Conservation (phyloP, 2,888 invertebrate genomes). For the Carpatolechia fugitivella region DNA sequence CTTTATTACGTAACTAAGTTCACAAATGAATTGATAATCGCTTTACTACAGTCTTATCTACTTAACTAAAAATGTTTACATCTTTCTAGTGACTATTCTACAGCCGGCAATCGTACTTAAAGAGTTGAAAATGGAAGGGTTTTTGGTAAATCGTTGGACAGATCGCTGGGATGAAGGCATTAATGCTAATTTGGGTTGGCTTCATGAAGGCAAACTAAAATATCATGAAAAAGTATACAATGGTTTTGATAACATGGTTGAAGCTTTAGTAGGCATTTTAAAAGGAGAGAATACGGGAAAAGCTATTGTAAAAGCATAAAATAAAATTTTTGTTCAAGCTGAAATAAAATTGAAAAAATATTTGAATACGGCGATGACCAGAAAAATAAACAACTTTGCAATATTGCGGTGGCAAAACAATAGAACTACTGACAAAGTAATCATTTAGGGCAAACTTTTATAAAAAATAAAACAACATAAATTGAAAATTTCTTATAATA, state of each 20-base stretch:
- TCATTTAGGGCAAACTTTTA: not conserved
- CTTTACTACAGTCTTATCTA: not conserved
- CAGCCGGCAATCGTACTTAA: slow-evolving; percentile 81
- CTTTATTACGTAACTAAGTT: not conserved
- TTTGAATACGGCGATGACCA: too few species aligned
- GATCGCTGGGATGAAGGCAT: slow-evolving; percentile 82
- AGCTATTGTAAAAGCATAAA: slow-evolving; percentile 80
- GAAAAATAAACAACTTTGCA: too few species aligned
- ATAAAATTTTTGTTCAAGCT: not conserved
- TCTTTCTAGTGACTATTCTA: slow-evolving; percentile 60
- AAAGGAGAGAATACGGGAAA: slow-evolving; percentile 85
- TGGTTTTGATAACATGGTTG: slow-evolving; percentile 86
- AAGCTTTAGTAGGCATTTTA: slow-evolving; percentile 82
- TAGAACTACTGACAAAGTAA: too few species aligned
- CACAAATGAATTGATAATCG: too few species aligned
- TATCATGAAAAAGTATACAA: slow-evolving; percentile 84
- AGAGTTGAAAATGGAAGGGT: slow-evolving; percentile 85
- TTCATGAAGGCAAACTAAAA: slow-evolving; percentile 84
- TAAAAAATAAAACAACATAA: too few species aligned
- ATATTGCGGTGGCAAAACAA: too few species aligned
- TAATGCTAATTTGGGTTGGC: slow-evolving; percentile 81
- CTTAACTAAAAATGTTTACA: not conserved
- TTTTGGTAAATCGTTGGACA: slow-evolving; percentile 77
- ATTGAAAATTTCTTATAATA: not conserved
- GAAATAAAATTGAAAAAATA: too few species aligned